Evolutionary conservation across 2,113 vertebrate genomes (phyloP).

Genomic region (Dromiciops gliroides): DNA sequence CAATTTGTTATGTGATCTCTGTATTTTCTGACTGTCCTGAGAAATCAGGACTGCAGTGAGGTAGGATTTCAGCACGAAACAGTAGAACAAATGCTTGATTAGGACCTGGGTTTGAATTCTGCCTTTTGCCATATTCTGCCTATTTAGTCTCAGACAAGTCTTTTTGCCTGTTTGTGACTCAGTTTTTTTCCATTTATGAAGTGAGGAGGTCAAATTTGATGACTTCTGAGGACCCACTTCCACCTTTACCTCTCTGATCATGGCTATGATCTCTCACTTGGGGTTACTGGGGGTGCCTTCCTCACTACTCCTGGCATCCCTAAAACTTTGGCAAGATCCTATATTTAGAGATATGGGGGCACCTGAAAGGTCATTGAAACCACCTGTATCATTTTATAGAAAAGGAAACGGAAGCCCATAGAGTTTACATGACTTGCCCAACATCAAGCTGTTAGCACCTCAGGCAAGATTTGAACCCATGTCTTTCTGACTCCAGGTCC

Average conservation of each 20-base stretch:
- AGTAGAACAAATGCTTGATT: neutral
- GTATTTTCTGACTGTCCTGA: neutral
- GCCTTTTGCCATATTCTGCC: neutral
- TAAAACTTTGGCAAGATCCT: neutral
- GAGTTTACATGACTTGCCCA: neutral
- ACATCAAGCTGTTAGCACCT: neutral
- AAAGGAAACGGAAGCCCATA: neutral
- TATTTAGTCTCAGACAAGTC: neutral
- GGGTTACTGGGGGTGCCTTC: neutral
- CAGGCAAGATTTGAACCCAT: neutral
- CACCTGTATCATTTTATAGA: neutral
- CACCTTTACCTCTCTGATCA: neutral
- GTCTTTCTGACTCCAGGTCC: neutral
- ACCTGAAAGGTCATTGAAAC: neutral
- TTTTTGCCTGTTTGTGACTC: neutral
- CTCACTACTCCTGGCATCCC: neutral
- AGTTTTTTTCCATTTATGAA: neutral
- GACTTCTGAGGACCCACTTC: neutral
- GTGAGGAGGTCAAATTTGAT: no score
- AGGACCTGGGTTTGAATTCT: neutral
- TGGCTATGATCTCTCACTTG: neutral
- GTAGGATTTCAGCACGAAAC: neutral
- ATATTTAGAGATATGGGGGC: neutral
- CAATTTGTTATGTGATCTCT: neutral
- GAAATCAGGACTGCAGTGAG: neutral